A percentile compares a stretch with the other conserved stretches of the same genome.
Conservation (phyloP, 2,113 vertebrate species). For the Rhabdornis inornatus region DNA sequence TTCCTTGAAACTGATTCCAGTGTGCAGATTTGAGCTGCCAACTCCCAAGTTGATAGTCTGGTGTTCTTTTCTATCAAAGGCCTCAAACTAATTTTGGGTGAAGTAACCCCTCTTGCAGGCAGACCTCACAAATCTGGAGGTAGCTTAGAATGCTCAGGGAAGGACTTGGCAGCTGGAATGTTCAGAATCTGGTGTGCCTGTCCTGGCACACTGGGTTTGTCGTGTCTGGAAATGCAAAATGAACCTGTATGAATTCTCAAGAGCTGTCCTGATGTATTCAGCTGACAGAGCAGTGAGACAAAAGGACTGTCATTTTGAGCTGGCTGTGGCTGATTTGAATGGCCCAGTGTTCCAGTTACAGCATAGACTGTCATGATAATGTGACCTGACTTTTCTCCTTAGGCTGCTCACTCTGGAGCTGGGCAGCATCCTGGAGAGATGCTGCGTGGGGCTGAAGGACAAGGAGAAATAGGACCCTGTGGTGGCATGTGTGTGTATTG, state of each 20-base stretch:
- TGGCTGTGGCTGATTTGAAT: background rate
- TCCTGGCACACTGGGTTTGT: background rate
- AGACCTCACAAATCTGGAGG: background rate
- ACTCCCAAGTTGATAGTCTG: background rate
- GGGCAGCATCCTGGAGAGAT: background rate
- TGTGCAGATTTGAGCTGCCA: background rate
- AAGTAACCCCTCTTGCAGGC: background rate
- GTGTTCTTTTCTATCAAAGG: background rate
- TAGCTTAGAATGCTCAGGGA: background rate
- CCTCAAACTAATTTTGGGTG: background rate
- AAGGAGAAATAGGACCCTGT: accelerated
- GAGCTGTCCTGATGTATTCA: background rate
- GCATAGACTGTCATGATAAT: accelerated
- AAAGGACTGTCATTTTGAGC: background rate
- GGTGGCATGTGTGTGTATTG: background rate
- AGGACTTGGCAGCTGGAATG: background rate
- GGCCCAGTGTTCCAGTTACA: background rate
- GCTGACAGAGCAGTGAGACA: background rate
- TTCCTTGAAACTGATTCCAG: background rate
- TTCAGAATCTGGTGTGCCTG: background rate
- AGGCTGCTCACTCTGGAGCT: background rate
- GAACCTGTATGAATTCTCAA: background rate
- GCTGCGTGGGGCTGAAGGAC: background rate
- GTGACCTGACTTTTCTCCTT: background rate
- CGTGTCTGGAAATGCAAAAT: background rate